Conservation (phyloP, 2,113 vertebrate genomes). For the Menidia beryllina region DNA sequence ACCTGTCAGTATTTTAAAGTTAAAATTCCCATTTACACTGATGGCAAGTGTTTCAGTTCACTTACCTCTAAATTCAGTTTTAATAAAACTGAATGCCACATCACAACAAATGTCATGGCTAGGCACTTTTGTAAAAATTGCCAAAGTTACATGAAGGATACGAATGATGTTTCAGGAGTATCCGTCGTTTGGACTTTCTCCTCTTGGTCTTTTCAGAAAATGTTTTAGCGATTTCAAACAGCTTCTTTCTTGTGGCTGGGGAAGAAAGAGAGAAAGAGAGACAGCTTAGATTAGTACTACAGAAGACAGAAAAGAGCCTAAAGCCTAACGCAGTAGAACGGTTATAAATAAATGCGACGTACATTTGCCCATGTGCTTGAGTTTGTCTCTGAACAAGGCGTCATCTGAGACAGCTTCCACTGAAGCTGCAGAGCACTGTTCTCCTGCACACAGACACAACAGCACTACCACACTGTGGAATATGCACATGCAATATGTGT, state of each 20-base stretch:
- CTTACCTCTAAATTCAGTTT: too few species aligned
- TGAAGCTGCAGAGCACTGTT: constrained; percentile 74
- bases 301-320: neutral
- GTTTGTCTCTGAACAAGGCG: constrained; percentile 96
- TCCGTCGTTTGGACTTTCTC: constrained; percentile 92
- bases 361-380: constrained; percentile 99
- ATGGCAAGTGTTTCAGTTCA: too few species aligned
- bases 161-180: constrained; percentile 90
- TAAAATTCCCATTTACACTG: too few species aligned
- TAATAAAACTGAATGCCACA: too few species aligned
- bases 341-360: constrained; percentile 63
- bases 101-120: too few species aligned
- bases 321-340: neutral
- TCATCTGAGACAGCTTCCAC: constrained; percentile 91
- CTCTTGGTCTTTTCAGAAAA: constrained; percentile 98
- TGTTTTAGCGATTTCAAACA: constrained; percentile 94
- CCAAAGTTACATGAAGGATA: constrained; percentile 85
- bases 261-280: constrained; percentile 14
- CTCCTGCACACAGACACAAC: constrained; percentile 78
- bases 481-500: neutral
- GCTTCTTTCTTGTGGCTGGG: constrained; percentile 94
- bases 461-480: constrained; percentile 14
- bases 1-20: too few species aligned
- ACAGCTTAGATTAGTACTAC: neutral
- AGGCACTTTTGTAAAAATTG: too few species aligned